These are phyloP conservation scores for Temnothorax longispinosus DNA, from an alignment of 1,140 invertebrate species.

Conservation along the genomic window DNA sequence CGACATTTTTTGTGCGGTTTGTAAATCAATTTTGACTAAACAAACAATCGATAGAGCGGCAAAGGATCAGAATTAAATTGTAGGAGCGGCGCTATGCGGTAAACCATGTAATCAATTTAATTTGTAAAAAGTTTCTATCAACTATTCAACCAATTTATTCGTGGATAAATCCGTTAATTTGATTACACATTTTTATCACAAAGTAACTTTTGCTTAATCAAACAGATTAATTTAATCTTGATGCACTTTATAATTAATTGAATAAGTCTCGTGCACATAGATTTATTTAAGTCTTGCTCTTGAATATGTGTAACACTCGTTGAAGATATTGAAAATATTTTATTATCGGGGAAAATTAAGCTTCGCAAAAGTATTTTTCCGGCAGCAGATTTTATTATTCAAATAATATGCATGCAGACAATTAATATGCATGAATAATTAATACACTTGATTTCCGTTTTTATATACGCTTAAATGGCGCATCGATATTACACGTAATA, in stretches of 20 bases:
- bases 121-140: slow-evolving; percentile 43
- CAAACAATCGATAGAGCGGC: slow-evolving; percentile 20
- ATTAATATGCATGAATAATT: neutral
- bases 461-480: neutral
- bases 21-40: slow-evolving; percentile 9
- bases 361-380: neutral
- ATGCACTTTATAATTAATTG: neutral
- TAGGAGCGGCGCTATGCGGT: slow-evolving; percentile 11
- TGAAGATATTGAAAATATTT: neutral
- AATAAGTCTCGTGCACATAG: neutral
- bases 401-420: neutral
- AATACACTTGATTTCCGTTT: slow-evolving; percentile 37
- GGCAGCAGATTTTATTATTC: neutral
- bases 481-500: neutral
- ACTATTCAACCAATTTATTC: slow-evolving; percentile 27
- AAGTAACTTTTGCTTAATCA: slow-evolving; percentile 13
- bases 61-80: slow-evolving; percentile 35
- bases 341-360: neutral
- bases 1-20: slow-evolving; percentile 3
- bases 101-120: slow-evolving; percentile 54
- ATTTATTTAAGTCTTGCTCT: neutral
- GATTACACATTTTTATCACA: slow-evolving; percentile 31
- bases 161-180: slow-evolving; percentile 14
- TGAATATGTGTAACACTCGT: neutral
- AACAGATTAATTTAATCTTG: slow-evolving; percentile 14